Conservation (phyloP, 2,113 vertebrate genomes). For the Aramus guarauna region DNA sequence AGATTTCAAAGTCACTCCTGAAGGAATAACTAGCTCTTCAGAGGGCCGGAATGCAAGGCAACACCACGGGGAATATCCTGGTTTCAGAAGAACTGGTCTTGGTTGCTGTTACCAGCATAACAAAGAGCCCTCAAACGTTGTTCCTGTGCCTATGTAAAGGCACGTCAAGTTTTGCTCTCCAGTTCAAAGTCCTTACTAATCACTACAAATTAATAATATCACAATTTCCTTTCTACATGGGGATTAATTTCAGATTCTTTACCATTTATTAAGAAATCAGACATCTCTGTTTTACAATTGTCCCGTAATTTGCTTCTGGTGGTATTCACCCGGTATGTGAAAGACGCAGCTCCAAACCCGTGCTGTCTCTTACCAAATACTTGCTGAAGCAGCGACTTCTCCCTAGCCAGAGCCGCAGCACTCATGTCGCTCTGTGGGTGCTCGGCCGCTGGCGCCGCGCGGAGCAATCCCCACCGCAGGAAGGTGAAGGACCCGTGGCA, state of each 20-base stretch:
- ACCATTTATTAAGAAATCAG: background rate
- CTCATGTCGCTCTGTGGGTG: accelerated
- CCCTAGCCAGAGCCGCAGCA: accelerated
- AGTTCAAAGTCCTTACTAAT: background rate
- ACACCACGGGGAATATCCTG: background rate
- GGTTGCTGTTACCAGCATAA: background rate
- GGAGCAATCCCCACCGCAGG: background rate
- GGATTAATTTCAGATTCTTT: background rate
- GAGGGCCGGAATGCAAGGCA: background rate
- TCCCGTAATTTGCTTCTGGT: background rate
- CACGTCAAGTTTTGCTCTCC: background rate
- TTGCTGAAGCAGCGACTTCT: background rate
- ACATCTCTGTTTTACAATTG: background rate
- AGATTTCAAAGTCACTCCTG: background rate
- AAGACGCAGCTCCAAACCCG: background rate
- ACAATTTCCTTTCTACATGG: background rate
- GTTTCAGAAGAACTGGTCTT: background rate
- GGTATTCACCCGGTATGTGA: accelerated
- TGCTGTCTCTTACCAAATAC: background rate
- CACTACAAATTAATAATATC: background rate
- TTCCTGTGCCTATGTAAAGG: background rate
- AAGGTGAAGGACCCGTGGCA: background rate
- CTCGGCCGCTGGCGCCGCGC: too few relatives aligned
- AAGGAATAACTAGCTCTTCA: background rate
- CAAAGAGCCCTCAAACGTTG: background rate